Conservation (phyloP, 64 coral and sea anemone species). For the Exaiptasia diaphana region DNA sequence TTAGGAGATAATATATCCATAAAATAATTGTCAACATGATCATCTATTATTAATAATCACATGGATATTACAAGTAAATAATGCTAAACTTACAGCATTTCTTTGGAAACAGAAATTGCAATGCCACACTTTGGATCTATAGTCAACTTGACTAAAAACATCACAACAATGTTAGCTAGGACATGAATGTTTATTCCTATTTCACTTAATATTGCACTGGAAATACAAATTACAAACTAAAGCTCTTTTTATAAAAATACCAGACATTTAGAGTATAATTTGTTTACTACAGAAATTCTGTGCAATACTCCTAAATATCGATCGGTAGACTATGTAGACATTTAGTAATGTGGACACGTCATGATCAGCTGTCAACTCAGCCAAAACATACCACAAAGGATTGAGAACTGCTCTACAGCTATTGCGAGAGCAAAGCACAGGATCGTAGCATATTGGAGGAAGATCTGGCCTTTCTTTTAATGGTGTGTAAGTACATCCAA, state of each 20-base stretch:
- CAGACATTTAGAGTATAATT: too few species aligned
- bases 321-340: too few species aligned
- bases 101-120: constrained; percentile 99
- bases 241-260: neutral
- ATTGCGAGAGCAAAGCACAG: constrained; percentile 89
- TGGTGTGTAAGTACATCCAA: constrained; percentile 94
- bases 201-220: neutral
- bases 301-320: too few species aligned
- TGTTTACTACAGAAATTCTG: too few species aligned
- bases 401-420: constrained; percentile 96
- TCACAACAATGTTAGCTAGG: neutral
- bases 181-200: neutral
- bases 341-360: neutral
- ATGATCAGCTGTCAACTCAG: neutral
- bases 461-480: constrained; percentile 94
- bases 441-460: constrained; percentile 98
- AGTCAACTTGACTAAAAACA: constrained; percentile 91
- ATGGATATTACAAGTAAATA: neutral
- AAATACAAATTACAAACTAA: too few species aligned
- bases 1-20: neutral
- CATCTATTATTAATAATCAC: neutral
- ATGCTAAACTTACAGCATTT: constrained; percentile 91
- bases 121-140: constrained; percentile 98
- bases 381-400: constrained; percentile 77
- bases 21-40: neutral